Evolutionary conservation across 2,113 vertebrate species (phyloP).

Genomic region (Antennarius striatus): DNA sequence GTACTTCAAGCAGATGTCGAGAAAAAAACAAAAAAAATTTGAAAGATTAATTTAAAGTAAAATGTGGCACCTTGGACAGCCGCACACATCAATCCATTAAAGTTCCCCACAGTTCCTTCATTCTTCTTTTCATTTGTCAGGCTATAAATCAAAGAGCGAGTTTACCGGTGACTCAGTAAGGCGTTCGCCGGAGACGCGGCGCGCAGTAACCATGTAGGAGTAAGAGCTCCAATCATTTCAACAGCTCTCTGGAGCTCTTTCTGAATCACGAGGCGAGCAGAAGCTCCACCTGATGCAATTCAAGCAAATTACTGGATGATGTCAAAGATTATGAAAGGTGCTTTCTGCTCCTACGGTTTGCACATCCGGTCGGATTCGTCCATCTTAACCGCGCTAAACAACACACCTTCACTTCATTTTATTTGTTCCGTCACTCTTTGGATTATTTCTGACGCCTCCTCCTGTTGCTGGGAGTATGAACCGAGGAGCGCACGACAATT

Average conservation of each 20-base stretch:
- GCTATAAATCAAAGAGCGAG: neutral
- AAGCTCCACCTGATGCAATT: slow-evolving; percentile 33
- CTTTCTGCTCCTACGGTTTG: slow-evolving; percentile 14
- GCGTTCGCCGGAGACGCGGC: slow-evolving; percentile 1
- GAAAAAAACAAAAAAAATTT: neutral
- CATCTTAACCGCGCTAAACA: neutral
- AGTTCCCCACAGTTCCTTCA: neutral
- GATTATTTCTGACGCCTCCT: neutral
- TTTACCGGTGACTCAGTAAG: slow-evolving; percentile 16
- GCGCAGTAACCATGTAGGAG: slow-evolving; percentile 29
- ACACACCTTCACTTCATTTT: too few relatives aligned
- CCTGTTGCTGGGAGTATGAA: neutral
- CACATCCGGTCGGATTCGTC: neutral
- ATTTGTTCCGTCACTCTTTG: too few relatives aligned
- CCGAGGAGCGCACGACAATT: neutral
- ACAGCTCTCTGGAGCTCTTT: slow-evolving; percentile 36
- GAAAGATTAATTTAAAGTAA: neutral
- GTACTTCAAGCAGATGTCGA: too few relatives aligned
- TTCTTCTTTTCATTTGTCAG: slow-evolving; percentile 1
- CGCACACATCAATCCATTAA: neutral
- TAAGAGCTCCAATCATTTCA: slow-evolving; percentile 53
- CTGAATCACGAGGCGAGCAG: slow-evolving; percentile 11
- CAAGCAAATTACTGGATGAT: slow-evolving; percentile 35
- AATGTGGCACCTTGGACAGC: neutral
- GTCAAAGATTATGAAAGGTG: slow-evolving; percentile 35